Conservation (phyloP, 2,113 vertebrate genomes). For the Procavia capensis region DNA sequence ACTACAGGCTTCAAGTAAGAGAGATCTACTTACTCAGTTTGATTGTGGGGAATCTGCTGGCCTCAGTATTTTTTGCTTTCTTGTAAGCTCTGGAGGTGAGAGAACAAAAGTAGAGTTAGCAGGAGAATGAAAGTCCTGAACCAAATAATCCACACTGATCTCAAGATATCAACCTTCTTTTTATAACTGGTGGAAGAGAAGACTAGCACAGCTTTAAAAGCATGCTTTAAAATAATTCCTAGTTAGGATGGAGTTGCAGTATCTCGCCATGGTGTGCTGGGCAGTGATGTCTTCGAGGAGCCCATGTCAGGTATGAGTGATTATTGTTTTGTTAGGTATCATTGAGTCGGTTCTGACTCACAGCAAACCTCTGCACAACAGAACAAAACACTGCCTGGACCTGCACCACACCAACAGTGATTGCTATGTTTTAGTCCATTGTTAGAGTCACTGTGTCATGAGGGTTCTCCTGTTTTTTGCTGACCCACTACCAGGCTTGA, state of each 20-base stretch:
- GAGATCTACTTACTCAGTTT: not conserved
- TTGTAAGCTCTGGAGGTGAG: not conserved
- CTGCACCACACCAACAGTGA: too few species aligned
- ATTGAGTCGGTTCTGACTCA: too few species aligned
- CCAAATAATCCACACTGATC: not conserved
- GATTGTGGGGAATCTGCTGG: not conserved
- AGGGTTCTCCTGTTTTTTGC: too few species aligned
- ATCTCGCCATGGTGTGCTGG: slow-evolving; percentile 90
- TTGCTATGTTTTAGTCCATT: too few species aligned
- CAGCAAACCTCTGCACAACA: too few species aligned
- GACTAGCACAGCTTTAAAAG: not conserved
- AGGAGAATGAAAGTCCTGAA: not conserved
- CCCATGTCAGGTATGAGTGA: slow-evolving; percentile 98
- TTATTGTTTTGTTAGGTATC: too few species aligned
- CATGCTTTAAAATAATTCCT: not conserved
- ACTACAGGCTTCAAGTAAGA: slow-evolving; percentile 94
- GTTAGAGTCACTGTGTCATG: too few species aligned
- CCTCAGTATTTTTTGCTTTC: slow-evolving; percentile 26
- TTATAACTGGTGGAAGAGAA: not conserved
- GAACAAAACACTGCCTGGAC: too few species aligned
- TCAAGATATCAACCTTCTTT: not conserved
- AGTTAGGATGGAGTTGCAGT: not conserved
- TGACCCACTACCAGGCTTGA: too few species aligned
- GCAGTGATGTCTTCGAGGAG: slow-evolving; percentile 96
- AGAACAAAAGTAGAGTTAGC: not conserved